Evolutionary conservation across 2,888 invertebrate genomes (phyloP).

Genomic region (Scaptomyza cyrtandrae): DNA sequence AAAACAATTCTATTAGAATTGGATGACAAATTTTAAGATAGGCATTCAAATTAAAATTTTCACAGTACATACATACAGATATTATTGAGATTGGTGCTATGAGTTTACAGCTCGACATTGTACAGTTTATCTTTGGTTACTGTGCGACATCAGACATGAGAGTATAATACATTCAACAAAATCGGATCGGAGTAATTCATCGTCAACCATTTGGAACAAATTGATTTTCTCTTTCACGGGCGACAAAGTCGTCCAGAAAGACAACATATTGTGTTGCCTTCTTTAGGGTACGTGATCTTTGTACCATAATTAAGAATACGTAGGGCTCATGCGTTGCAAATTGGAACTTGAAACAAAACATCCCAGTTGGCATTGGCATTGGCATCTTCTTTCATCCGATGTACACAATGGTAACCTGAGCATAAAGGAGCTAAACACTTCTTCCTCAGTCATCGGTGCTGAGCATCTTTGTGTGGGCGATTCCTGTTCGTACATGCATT

Average conservation of each 20-base stretch:
- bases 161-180: conserved; percentile 19
- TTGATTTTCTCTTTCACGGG: conserved; percentile 69
- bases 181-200: conserved; percentile 47
- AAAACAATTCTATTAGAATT: conserved; percentile 42
- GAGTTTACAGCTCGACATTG: conserved; percentile 37
- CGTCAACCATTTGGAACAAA: conserved; percentile 74
- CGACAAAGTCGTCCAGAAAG: conserved; percentile 58
- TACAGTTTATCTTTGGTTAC: conserved; percentile 57
- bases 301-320: conserved; percentile 57
- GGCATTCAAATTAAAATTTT: conserved; percentile 76
- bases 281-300: conserved; percentile 53
- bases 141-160: conserved; percentile 35
- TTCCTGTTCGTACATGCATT: conserved; percentile 31
- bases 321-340: conserved; percentile 72
- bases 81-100: conserved; percentile 12
- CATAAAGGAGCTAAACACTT: conserved; percentile 42
- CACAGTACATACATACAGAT: conserved; percentile 51
- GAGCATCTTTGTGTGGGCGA: conserved; percentile 36
- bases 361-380: conserved; percentile 44
- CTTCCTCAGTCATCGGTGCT: conserved; percentile 4
- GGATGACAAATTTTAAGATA: conserved; percentile 70
- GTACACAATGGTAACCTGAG: conserved; percentile 29
- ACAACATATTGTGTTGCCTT: conserved; percentile 32
- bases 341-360: conserved; percentile 59
- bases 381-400: conserved; percentile 40